These are phyloP conservation scores for Okapia johnstoni DNA, from an alignment of 2,113 vertebrate genomes.

Conservation along the genomic window DNA sequence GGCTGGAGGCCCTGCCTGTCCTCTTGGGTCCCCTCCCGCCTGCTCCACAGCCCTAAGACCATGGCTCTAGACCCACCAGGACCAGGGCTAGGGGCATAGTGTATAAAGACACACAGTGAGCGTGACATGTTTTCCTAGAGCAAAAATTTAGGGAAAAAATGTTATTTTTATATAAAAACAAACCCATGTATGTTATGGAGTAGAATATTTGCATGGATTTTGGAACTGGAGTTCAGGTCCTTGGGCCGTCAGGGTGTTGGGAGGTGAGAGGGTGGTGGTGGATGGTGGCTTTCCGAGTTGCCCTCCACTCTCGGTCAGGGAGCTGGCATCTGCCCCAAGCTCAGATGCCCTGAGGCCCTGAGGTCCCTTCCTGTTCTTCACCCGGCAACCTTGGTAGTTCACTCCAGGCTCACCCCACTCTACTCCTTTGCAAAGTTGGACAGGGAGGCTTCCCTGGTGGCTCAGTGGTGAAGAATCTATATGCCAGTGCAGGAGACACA, in stretches of 20 bases:
- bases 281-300: background rate
- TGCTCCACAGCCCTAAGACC: background rate
- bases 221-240: background rate
- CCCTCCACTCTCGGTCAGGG: background rate
- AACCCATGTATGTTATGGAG: background rate
- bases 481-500: background rate
- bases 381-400: background rate
- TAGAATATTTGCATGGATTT: background rate
- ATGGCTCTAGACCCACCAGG: background rate
- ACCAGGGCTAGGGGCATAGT: background rate
- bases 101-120: background rate
- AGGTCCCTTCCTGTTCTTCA: background rate
- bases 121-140: slow-evolving; percentile 44
- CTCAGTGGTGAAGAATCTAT: background rate
- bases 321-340: background rate
- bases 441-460: background rate
- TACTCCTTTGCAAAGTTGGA: background rate
- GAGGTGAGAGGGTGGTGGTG: background rate
- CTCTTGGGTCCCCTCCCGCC: background rate
- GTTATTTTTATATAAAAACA: slow-evolving; percentile 73
- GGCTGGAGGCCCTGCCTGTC: background rate
- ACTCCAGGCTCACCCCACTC: background rate
- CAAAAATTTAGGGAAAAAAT: slow-evolving; percentile 4
- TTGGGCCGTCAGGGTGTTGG: background rate
- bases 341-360: background rate